Evolutionary conservation across 1,140 invertebrate genomes (phyloP).

Genomic region (Battus philenor): DNA sequence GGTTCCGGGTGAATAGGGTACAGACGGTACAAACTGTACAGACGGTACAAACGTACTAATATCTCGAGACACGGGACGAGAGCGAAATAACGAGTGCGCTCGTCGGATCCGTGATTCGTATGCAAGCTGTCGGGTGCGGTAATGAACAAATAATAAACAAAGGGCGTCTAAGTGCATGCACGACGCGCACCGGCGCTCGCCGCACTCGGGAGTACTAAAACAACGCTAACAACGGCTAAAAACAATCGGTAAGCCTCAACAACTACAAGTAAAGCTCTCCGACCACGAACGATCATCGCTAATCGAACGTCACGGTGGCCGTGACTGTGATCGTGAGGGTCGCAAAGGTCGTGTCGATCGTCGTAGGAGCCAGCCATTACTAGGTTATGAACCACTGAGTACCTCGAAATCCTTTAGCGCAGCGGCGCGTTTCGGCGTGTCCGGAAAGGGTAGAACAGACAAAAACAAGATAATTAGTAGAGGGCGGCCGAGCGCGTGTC

Average conservation of each 20-base stretch:
- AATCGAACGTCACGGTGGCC: slow-evolving; percentile 51
- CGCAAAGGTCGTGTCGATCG: slow-evolving; percentile 66
- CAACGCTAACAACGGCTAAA: slow-evolving; percentile 75
- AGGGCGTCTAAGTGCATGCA: slow-evolving; percentile 72
- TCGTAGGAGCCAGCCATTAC: slow-evolving; percentile 75
- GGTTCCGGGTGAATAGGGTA: slow-evolving; percentile 44
- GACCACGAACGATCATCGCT: slow-evolving; percentile 72
- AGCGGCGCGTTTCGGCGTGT: slow-evolving; percentile 69
- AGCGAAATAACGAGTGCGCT: slow-evolving; percentile 57
- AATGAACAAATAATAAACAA: slow-evolving; percentile 70
- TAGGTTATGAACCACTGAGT: slow-evolving; percentile 76
- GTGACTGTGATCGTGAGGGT: slow-evolving; percentile 57
- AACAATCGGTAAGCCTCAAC: slow-evolving; percentile 77
- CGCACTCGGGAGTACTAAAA: slow-evolving; percentile 75
- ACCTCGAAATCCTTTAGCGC: slow-evolving; percentile 85
- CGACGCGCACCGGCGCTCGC: slow-evolving; percentile 66
- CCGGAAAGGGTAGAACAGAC: slow-evolving; percentile 69
- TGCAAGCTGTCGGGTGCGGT: slow-evolving; percentile 72
- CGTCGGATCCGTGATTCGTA: slow-evolving; percentile 66
- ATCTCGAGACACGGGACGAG: slow-evolving; percentile 46
- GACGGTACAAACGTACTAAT: slow-evolving; percentile 44
- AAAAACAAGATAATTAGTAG: slow-evolving; percentile 71
- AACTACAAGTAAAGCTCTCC: slow-evolving; percentile 79
- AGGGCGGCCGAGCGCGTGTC: slow-evolving; percentile 74
- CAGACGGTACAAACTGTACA: no score